Base-by-base conservation (phyloP, 1,140 invertebrate genomes). In the Calliopsis andreniformis region DNA sequence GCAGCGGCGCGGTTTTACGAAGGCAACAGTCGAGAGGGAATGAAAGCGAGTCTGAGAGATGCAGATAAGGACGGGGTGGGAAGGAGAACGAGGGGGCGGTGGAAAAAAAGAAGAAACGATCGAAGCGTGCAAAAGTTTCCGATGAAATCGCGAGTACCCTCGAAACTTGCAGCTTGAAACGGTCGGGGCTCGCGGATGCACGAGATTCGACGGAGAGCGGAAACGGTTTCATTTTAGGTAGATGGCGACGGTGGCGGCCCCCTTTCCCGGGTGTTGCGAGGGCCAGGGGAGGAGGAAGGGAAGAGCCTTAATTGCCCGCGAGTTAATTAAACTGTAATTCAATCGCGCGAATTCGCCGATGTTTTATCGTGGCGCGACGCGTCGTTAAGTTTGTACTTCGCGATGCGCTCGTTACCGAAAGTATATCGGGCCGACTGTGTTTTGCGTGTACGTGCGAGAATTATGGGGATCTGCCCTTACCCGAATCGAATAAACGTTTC, bases 301-400 rank as follows among this genome's bases (percentile, higher is more conserved):
- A 78, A 85, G 82, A 85, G 78, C 84, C 83, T 90, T 89, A 90
- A 91, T 90, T 90, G 89, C 89, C 88, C 87, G 85, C 88, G 89
- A 90, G 89, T 90, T 90, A 91, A 91, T 91, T 91, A 90, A 90
- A 91, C 89, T 90, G 90, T 91, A 90, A 91, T 90, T 91, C 90
- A 90, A 91, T 91, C 89, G 89, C 89, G 89, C 87, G 86, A 90
- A 90, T 89, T 90, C 88, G 84, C 87, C 87, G 87, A 88, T 89
- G 89, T 90, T 90, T 90, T 91, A 91, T 91, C 89, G 87, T 78
- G 73, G 82, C 78, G 82, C 81, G 83, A 85, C 82, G 83, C 78
- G 58, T 78, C 81, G 82, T 83, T 84, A 83, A 83, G 81, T 83
- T 84, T 76, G 80, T 73, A 63, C 66, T 76, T 75, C 58, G 77